Conservation (phyloP, 2,888 invertebrate genomes). For the Agrochola macilenta region DNA sequence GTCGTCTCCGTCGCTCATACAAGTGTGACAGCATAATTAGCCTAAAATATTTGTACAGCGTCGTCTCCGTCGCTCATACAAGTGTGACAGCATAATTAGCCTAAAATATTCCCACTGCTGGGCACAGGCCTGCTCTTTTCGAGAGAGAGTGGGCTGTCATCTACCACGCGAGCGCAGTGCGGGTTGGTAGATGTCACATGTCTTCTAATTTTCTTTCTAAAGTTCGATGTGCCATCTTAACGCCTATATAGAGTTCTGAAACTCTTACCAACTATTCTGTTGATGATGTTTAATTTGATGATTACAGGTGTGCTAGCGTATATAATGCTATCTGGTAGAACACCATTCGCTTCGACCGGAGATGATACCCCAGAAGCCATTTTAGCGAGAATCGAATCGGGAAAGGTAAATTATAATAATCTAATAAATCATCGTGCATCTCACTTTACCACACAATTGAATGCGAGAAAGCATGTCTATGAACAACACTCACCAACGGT, state of each 20-base stretch:
- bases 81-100: background rate
- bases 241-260: background rate
- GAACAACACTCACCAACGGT: background rate
- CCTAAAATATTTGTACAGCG: background rate
- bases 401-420: slow-evolving; percentile 91
- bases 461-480: background rate
- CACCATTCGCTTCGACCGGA: slow-evolving; percentile 93
- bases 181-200: too few species aligned
- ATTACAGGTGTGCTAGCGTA: slow-evolving; percentile 96
- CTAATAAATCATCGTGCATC: background rate
- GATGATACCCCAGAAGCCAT: slow-evolving; percentile 96
- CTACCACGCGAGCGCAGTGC: too few species aligned
- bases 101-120: too few species aligned
- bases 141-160: too few species aligned
- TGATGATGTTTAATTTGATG: slow-evolving; percentile 11
- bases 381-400: slow-evolving; percentile 97
- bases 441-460: background rate
- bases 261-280: background rate
- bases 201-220: background rate
- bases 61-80: background rate
- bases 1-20: background rate
- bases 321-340: slow-evolving; percentile 97
- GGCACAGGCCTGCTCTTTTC: too few species aligned
- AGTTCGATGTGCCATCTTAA: background rate
- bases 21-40: background rate